Base-by-base conservation (phyloP, 2,797 vertebrate species). In the Argentina silus region DNA sequence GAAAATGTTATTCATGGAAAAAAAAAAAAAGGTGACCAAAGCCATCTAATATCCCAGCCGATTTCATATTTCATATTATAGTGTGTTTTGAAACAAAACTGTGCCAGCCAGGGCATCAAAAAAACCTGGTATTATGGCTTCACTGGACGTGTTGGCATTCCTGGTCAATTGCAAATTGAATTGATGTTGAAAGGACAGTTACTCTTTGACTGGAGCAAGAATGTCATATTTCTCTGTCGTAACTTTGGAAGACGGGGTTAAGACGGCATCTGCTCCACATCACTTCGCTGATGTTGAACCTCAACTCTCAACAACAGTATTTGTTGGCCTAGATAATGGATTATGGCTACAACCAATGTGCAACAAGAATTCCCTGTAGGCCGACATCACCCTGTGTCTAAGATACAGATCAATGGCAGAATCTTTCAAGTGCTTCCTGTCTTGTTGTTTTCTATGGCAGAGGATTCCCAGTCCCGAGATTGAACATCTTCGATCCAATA, bases 111-210 rank as follows among this genome's bases (percentile, higher is more conserved):
- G 17, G 10, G 6, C 65, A 45, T 61, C 14, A 53, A 53, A 53
- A 64, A 71, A 59, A 72, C 57, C n/a, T 15, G 53, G 19, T 67
- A 67, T 70, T 53, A 74, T 51, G 43, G 48, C 56, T 57, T 51
- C 9, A 11, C 48, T 65, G 48, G 65, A 78, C 67, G 36, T 44
- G 62, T 77, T 63, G 73, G 75, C 71, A 75, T 78, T 75, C 74
- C 23, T 79, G 72, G 75, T 80, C 64, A 79, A 80, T 69, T 75
- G 74, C 74, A 85, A 78, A 85, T 76, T 83, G 74, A 83, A 83
- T 80, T 23, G 65, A 50, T 50, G 72, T 67, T 83, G 74, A 85
- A 83, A 80, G 81, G 67, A 51, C 74, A 82, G 61, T 69, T 67
- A 69, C 69, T 62, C 36, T 50, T 10, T 17, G 47, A 53, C 43